Base-by-base conservation (phyloP, 2,113 vertebrate species). In the Rousettus leschenaultii region DNA sequence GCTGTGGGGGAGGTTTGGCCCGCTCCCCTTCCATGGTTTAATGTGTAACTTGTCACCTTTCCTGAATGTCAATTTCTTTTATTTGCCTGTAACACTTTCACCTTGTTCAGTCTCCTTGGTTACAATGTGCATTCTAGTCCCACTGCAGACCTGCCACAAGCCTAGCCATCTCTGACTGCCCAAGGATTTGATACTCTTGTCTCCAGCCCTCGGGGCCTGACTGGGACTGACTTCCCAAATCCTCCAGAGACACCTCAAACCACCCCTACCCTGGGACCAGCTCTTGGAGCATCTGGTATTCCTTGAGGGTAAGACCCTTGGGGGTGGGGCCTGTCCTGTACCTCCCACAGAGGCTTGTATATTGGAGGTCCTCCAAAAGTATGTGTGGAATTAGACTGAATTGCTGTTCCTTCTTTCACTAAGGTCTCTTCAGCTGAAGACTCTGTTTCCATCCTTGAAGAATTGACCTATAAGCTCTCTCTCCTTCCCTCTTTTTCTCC, bases 11-110 rank as follows among this genome's bases (percentile, higher is more conserved):
- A 84, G 84, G 86, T 45, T 70, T 21, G 53, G 73, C 79, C 59
- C 91, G 92, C n/a, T 83, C 82, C 74, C 55, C 57, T 84, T 61
- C 74, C 16, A 11, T 6, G 53, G 92, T 61, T 97, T 97, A 97
- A 97, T 96, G 45, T 97, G n/a, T 97, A 97, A 97, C 95, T 96
- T 12, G 61, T 97, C 95, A 89, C 97, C 96, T 96, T 96, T 77
- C 92, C 73, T 91, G 88, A 96, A 97, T 96, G 95, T 92, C 85
- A 59, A 0, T 86, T 73, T 89, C 78, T 96, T 94, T 77, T 73
- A 90, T 95, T 97, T 90, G 59, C 68, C 87, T 65, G 22, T 70
- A 68, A 88, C 78, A 45, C 74, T 48, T 94, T 97, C 96, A 96
- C 94, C 95, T 97, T 92, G 90, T 82, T 94, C 1, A 0, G 51